Evolutionary conservation across 23 tunicate species (phyloP).

Genomic region (Ascidia mentula): DNA sequence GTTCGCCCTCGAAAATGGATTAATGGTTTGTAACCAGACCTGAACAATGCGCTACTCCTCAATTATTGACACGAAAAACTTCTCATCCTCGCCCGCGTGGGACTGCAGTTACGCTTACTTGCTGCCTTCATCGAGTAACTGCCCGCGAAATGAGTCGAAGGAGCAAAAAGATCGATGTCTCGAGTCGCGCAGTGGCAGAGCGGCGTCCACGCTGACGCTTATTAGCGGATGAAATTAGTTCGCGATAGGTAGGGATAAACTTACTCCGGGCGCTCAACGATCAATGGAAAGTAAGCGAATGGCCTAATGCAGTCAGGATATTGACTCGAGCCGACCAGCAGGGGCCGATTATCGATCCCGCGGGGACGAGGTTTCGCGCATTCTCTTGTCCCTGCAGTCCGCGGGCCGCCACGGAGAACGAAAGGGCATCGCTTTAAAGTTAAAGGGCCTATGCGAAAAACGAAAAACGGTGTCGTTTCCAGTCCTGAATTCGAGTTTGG

Average conservation of each 20-base stretch:
- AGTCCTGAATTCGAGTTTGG: not conserved
- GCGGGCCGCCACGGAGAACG: not conserved
- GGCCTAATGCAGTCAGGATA: not conserved
- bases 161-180: not conserved
- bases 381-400: not conserved
- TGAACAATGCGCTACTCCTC: not conserved
- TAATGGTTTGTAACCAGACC: too few relatives aligned
- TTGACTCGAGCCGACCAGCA: slow-evolving; percentile 8
- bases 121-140: not conserved
- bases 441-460: not conserved
- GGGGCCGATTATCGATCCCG: slow-evolving; percentile 1
- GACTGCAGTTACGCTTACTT: too few relatives aligned
- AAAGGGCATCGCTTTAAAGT: not conserved
- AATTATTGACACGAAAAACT: too few relatives aligned
- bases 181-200: not conserved
- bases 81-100: too few relatives aligned
- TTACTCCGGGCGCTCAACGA: not conserved
- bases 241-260: slow-evolving; percentile 1
- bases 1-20: too few relatives aligned
- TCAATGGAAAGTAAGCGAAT: slow-evolving; percentile 7
- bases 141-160: not conserved
- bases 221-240: slow-evolving; percentile 5
- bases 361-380: not conserved
- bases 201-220: not conserved
- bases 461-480: not conserved